These are phyloP conservation scores for Stegostoma tigrinum DNA, from an alignment of 2,113 vertebrate species.

Conservation along the genomic window DNA sequence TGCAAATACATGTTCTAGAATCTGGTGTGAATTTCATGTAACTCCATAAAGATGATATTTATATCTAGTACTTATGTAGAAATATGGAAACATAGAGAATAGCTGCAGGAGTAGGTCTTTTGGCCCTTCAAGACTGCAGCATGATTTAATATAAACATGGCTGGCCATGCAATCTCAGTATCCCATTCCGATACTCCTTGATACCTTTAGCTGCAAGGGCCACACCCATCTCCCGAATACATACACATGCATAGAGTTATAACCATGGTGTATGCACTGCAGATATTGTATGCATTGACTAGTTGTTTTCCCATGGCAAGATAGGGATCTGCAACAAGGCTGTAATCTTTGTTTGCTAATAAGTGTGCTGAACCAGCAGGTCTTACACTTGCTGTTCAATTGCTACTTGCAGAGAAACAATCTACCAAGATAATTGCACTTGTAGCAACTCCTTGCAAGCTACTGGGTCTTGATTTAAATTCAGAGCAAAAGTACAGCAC, in stretches of 20 bases:
- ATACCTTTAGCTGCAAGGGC: no score
- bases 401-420: not conserved
- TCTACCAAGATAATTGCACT: not conserved
- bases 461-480: not conserved
- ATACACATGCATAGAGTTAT: no score
- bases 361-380: no score
- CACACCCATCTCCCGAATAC: no score
- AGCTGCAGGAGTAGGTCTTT: no score
- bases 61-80: no score
- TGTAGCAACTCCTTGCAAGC: not conserved
- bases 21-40: not conserved
- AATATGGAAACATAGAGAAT: no score
- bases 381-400: not conserved
- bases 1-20: not conserved
- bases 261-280: not conserved
- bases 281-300: not conserved
- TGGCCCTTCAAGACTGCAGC: no score
- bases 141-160: no score
- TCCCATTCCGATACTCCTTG: no score
- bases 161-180: no score
- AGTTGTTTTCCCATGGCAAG: not conserved
- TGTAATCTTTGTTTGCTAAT: not conserved
- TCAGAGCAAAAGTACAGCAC: not conserved
- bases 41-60: no score
- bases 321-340: not conserved